Evolutionary conservation across 37 sponge, comb jelly and placozoan genomes (phyloP).

Genomic region (Eunapius fragilis): DNA sequence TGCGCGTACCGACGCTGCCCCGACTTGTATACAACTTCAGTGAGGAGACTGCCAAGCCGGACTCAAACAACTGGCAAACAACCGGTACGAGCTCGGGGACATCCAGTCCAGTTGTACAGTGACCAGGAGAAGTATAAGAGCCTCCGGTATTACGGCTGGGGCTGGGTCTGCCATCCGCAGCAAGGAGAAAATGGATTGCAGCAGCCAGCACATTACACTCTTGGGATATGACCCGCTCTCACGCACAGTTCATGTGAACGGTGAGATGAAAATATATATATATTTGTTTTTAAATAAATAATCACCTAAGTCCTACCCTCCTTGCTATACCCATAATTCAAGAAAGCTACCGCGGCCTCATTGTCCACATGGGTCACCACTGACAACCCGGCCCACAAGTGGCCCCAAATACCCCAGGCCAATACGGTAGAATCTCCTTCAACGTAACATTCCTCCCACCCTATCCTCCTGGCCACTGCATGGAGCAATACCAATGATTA

Average conservation of each 20-base stretch:
- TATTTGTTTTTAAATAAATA: too few species aligned
- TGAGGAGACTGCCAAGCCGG: neutral
- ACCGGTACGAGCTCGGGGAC: conserved; percentile 12
- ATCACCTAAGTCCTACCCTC: too few species aligned
- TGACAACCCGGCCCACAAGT: conserved; percentile 2
- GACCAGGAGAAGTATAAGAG: conserved; percentile 5
- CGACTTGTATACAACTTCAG: too few species aligned
- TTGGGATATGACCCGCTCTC: neutral
- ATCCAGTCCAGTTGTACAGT: conserved; percentile 15
- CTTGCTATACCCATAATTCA: conserved; percentile 20
- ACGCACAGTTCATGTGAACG: neutral
- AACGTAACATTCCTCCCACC: neutral
- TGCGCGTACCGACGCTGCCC: too few species aligned
- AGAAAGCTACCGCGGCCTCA: conserved; percentile 16
- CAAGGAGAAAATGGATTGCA: conserved; percentile 13
- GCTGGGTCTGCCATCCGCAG: neutral
- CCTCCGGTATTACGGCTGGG: neutral
- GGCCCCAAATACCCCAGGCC: conserved; percentile 8
- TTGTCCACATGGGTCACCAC: conserved; percentile 18
- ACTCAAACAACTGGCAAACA: conserved; percentile 19
- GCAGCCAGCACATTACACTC: conserved; percentile 17
- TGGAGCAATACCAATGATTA: neutral
- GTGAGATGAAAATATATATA: too few species aligned
- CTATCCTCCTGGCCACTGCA: neutral
- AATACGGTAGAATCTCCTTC: conserved; percentile 15